Evolutionary conservation across 2,113 vertebrate genomes (phyloP).

Genomic region (Ameiurus melas): DNA sequence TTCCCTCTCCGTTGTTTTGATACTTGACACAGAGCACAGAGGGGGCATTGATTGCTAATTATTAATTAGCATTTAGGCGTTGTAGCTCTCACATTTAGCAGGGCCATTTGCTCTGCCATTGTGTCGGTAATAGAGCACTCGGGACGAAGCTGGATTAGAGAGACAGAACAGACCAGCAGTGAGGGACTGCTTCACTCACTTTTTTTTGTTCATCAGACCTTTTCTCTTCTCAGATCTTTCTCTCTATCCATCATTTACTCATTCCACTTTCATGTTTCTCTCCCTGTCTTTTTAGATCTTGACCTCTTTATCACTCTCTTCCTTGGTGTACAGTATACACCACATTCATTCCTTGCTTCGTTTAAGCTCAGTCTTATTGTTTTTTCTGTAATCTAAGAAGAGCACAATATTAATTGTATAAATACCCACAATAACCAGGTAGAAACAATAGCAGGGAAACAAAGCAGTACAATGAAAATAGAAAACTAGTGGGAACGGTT

Average conservation of each 20-base stretch:
- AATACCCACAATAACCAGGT: background rate
- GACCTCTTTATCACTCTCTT: constrained; percentile 13
- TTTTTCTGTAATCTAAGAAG: background rate
- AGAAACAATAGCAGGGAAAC: background rate
- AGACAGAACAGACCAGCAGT: constrained; percentile 35
- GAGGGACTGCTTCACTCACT: background rate
- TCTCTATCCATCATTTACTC: background rate
- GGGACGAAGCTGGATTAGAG: constrained; percentile 43
- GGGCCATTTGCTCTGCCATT: constrained; percentile 49
- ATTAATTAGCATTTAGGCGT: constrained; percentile 57
- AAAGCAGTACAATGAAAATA: background rate
- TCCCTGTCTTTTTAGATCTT: constrained; percentile 6
- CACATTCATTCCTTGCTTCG: background rate
- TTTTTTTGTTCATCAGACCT: background rate
- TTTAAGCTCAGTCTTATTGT: background rate
- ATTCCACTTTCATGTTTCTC: constrained; percentile 19
- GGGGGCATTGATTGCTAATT: constrained; percentile 55
- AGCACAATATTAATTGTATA: background rate
- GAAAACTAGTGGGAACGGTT: background rate
- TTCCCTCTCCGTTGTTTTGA: constrained; percentile 34
- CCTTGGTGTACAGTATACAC: background rate
- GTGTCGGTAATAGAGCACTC: constrained; percentile 50
- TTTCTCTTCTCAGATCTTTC: background rate
- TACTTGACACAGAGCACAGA: constrained; percentile 49
- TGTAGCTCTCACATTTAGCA: constrained; percentile 45